Evolutionary conservation across 2,113 vertebrate species (phyloP).

Genomic region (Monopterus albus): DNA sequence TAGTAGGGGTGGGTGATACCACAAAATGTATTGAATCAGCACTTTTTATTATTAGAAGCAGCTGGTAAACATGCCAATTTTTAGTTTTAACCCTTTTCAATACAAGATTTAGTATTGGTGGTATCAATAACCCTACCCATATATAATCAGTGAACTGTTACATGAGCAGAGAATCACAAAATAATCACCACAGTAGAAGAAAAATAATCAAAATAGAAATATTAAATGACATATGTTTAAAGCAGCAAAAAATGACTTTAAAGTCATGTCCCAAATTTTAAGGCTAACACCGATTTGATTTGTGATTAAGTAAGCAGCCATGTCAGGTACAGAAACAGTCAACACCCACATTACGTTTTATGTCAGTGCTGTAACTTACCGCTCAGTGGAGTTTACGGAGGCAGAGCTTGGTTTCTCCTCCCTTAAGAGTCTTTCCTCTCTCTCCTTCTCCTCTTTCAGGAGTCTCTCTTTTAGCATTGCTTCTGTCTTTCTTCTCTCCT

Average conservation of each 20-base stretch:
- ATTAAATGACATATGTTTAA: no score
- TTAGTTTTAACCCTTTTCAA: no score
- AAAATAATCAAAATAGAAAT: not conserved
- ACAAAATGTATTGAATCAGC: not conserved
- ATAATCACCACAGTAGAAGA: not conserved
- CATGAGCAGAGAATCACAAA: slow-evolving; percentile 3
- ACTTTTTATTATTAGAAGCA: not conserved
- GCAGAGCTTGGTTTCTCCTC: slow-evolving; percentile 23
- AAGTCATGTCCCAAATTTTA: no score
- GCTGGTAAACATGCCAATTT: no score
- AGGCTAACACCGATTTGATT: not conserved
- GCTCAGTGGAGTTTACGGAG: slow-evolving; percentile 24
- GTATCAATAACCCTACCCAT: not conserved
- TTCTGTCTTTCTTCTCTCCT: slow-evolving; percentile 20
- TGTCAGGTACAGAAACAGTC: not conserved
- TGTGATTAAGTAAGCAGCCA: slow-evolving; percentile 1
- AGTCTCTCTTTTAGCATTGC: not conserved
- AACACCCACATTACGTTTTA: not conserved
- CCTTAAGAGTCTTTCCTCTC: slow-evolving; percentile 10
- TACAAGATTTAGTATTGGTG: no score
- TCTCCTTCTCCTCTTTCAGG: slow-evolving; percentile 13
- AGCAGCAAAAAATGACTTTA: no score
- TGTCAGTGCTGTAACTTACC: slow-evolving; percentile 64
- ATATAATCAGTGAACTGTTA: not conserved
- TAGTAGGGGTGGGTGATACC: not conserved